Base-by-base conservation (phyloP, 2,113 vertebrate genomes). In the Nannobrachium achirus region DNA sequence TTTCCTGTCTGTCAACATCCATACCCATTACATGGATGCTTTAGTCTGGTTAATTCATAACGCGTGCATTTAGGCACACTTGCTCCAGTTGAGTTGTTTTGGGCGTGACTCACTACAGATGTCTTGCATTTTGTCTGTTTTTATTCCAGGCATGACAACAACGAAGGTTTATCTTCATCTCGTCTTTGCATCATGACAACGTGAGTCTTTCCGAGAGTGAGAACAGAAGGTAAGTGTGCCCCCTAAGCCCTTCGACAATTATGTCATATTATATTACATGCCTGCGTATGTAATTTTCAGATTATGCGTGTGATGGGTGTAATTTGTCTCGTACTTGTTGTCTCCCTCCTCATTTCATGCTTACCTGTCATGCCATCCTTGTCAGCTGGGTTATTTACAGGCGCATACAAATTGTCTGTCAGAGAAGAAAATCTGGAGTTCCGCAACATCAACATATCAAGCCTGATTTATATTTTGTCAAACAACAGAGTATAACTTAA, bases 251-350 rank as follows among this genome's bases (percentile, higher is more conserved):
- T 69, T 44, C 61, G 75, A 52, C 66, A 81, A 80, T 86, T 80
- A 74, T 62, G 38, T 64, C 56, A 15, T 51, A 65, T 76, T 68
- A 78, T 73, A 71, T 75, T 74, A 65, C 78, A 79, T 87, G 81
- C 51, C 68, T 69, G 69, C 72, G 40, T n/a, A 48, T 66, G 63
- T 80, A 57, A 79, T 81, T 74, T 63, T 16, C 71, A 73, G 58
- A 86, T 88, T 81, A 86, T 73, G 63, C 50, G 38, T 76, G 68
- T 77, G 63, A 81, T 78, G 74, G 42, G 16, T 51, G 62, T 79
- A 71, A 82, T 82, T 80, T 80, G 68, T 62, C 48, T 65, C 10
- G 10, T 20, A 61, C 64, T 64, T 67, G 18, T 64, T 67, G 18
- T 56, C 25, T 77, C 10, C 0, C 63, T 63, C 50, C 8, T 56